Conservation (phyloP, 2,888 invertebrate genomes). For the Cybosia mesomella region DNA sequence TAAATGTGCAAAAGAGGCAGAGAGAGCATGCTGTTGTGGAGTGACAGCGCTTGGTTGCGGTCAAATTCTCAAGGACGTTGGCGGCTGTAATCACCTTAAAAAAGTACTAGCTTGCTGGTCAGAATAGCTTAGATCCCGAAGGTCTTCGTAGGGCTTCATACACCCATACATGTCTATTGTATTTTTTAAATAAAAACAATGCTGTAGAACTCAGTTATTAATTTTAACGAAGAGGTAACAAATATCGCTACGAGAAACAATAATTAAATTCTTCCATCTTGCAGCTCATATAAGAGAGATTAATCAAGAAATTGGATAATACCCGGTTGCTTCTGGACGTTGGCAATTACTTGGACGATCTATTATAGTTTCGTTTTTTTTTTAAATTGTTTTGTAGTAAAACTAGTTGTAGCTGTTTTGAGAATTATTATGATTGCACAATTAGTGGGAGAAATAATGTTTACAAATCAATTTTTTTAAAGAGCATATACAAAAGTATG, state of each 20-base stretch:
- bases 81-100: too few relatives aligned
- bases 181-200: background rate
- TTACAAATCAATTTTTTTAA: background rate
- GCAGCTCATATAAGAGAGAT: constrained; percentile 48
- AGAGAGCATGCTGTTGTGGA: too few relatives aligned
- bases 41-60: too few relatives aligned
- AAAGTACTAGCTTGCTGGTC: too few relatives aligned
- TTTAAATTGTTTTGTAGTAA: constrained; percentile 14
- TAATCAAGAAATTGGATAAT: constrained; percentile 58
- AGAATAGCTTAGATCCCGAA: too few relatives aligned
- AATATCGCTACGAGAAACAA: constrained; percentile 26
- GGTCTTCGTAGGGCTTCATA: too few relatives aligned
- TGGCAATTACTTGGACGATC: constrained; percentile 35
- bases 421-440: background rate
- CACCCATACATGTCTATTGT: background rate
- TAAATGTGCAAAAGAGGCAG: too few relatives aligned
- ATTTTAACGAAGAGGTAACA: background rate
- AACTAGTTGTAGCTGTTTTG: background rate
- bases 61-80: too few relatives aligned
- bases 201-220: background rate
- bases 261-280: constrained; percentile 45
- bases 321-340: constrained; percentile 36
- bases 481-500: too few relatives aligned
- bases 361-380: constrained; percentile 28
- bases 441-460: background rate